Conservation (phyloP, 2,888 invertebrate species). For the Apotomis betuletana region DNA sequence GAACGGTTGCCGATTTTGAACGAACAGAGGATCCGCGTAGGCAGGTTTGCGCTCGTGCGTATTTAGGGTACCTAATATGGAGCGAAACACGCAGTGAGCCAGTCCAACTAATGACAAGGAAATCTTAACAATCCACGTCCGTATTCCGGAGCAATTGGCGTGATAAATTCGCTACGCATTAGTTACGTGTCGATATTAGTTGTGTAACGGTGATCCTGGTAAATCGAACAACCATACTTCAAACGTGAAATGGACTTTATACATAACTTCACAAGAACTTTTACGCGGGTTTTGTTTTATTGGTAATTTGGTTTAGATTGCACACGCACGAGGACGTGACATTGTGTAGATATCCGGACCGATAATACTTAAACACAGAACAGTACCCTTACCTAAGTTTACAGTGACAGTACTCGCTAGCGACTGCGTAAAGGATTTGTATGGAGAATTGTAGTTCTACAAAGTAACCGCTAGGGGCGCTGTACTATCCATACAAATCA, state of each 20-base stretch:
- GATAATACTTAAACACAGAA: conserved; percentile 22
- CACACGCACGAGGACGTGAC: conserved; percentile 56
- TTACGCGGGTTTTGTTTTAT: not conserved
- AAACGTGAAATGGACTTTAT: conserved; percentile 4
- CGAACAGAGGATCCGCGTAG: no score
- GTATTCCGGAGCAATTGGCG: conserved; percentile 61
- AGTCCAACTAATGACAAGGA: conserved; percentile 31
- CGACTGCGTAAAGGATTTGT: no score
- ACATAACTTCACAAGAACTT: not conserved
- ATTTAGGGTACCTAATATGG: no score
- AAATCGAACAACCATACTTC: not conserved
- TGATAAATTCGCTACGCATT: conserved; percentile 68
- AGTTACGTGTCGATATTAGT: conserved; percentile 76
- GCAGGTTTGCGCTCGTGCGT: no score
- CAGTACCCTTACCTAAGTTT: not conserved
- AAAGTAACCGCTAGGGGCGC: no score
- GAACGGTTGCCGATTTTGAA: no score
- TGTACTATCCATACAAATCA: no score
- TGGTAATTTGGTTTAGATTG: conserved; percentile 57
- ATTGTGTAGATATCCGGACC: conserved; percentile 32
- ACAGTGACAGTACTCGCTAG: no score
- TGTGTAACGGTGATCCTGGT: conserved; percentile 33
- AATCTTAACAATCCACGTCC: conserved; percentile 48
- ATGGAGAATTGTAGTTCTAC: no score
- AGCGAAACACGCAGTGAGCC: no score